Evolutionary conservation across 1,140 invertebrate genomes (phyloP).

Genomic region (Bicyclus anynana): DNA sequence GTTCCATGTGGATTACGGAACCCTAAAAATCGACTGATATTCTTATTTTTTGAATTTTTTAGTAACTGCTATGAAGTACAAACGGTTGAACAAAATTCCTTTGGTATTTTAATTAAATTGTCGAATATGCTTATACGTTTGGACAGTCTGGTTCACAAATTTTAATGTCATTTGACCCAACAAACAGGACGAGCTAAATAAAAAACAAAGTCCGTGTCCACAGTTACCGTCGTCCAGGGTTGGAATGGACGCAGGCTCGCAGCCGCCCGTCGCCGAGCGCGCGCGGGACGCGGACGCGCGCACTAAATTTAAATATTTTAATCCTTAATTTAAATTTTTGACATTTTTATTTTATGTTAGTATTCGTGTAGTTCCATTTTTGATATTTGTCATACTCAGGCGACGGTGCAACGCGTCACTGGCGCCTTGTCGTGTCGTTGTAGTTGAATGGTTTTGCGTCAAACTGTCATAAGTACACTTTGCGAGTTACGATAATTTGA

Average conservation of each 20-base stretch:
- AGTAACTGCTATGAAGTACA: no score
- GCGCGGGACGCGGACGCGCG: constrained; percentile 55
- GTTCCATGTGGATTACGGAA: no score
- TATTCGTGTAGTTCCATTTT: constrained; percentile 75
- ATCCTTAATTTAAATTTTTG: constrained; percentile 78
- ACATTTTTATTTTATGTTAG: constrained; percentile 77
- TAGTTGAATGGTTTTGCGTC: constrained; percentile 12
- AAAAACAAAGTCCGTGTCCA: constrained; percentile 42
- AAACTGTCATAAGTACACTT: no score
- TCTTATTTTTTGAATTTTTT: no score
- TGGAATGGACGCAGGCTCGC: constrained; percentile 18
- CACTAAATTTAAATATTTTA: constrained; percentile 78
- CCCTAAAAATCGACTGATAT: no score
- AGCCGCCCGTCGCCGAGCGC: constrained; percentile 17
- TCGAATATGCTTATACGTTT: no score
- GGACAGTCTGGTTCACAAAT: no score
- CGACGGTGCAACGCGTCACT: constrained; percentile 48
- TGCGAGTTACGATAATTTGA: no score
- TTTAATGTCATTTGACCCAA: no score
- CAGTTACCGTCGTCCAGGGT: constrained; percentile 12
- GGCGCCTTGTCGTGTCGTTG: constrained; percentile 48
- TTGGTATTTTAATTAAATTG: no score
- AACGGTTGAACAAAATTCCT: no score
- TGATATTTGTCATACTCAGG: constrained; percentile 75
- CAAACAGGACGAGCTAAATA: no score